A percentile compares a stretch with the other conserved stretches of the same genome.
phyloP scores from a whole-genome alignment of 2,797 vertebrate genomes.

The Holocentrus rufus region DNA sequence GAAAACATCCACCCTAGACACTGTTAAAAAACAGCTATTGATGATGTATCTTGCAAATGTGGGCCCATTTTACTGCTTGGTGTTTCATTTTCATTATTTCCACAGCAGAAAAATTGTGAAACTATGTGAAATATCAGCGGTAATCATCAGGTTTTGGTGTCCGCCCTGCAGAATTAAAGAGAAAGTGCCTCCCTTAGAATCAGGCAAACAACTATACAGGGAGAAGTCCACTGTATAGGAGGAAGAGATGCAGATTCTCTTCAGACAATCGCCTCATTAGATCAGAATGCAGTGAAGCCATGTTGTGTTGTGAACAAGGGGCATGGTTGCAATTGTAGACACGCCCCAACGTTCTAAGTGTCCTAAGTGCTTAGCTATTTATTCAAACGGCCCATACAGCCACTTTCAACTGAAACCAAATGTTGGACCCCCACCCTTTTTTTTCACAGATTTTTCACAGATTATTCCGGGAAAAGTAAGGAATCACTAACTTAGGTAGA shows the following conservation, averaged over 20 bases:
- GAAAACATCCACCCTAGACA: too few relatives aligned
- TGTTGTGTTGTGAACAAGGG: not conserved
- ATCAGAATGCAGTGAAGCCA: not conserved
- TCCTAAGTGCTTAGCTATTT: conserved; percentile 15
- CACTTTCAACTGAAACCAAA: conserved; percentile 38
- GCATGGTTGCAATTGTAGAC: too few relatives aligned
- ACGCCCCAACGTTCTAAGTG: conserved; percentile 16
- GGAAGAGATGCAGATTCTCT: too few relatives aligned
- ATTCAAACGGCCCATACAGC: conserved; percentile 23
- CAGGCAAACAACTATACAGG: too few relatives aligned
- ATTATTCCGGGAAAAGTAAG: conserved; percentile 34
- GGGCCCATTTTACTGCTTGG: too few relatives aligned
- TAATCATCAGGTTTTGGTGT: not conserved
- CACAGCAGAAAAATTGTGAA: not conserved
- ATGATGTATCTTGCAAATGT: too few relatives aligned
- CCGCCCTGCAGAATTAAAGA: not conserved
- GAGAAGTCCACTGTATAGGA: too few relatives aligned
- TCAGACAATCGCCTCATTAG: not conserved
- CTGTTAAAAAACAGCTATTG: too few relatives aligned
- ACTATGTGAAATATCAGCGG: not conserved
- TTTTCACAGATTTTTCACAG: too few relatives aligned
- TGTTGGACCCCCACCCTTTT: not conserved
- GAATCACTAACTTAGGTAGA: not conserved
- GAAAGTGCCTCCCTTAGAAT: too few relatives aligned
- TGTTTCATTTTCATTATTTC: not conserved